Evolutionary conservation across 2,113 vertebrate species (phyloP).

Genomic region (Scomber japonicus): DNA sequence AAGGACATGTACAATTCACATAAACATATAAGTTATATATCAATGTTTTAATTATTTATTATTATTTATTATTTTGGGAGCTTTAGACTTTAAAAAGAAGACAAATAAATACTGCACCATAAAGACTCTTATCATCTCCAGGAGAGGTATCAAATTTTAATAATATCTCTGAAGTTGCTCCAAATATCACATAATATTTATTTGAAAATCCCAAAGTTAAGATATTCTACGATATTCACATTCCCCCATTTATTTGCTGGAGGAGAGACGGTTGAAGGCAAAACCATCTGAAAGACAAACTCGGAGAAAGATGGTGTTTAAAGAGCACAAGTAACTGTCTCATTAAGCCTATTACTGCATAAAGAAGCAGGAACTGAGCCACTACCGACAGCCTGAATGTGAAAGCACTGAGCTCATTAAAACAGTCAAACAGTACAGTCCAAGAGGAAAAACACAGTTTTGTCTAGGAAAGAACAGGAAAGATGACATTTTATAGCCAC

Average conservation of each 20-base stretch:
- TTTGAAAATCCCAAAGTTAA: slow-evolving; percentile 2
- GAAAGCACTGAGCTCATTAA: slow-evolving; percentile 62
- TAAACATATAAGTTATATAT: not conserved
- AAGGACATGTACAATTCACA: not conserved
- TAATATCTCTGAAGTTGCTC: not conserved
- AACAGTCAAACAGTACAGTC: slow-evolving; percentile 40
- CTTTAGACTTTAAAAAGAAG: not conserved
- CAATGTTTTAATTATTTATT: too few species aligned
- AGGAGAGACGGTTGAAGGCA: slow-evolving; percentile 3
- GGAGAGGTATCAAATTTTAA: not conserved
- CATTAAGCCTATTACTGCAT: slow-evolving; percentile 59
- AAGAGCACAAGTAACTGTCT: slow-evolving; percentile 48
- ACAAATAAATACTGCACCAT: not conserved
- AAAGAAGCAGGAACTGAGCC: slow-evolving; percentile 42
- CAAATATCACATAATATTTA: slow-evolving; percentile 3
- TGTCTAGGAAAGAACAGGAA: not conserved
- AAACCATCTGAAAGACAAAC: slow-evolving; percentile 22
- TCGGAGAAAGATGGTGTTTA: slow-evolving; percentile 19
- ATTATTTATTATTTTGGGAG: too few species aligned
- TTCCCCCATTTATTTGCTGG: slow-evolving; percentile 5
- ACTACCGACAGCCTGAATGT: slow-evolving; percentile 33
- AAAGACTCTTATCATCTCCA: not conserved
- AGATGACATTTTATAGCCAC: slow-evolving; percentile 41
- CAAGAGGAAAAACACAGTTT: slow-evolving; percentile 12
- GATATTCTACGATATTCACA: not conserved